Base-by-base conservation (phyloP, 1,140 invertebrate genomes). In the Pseudomyrmex flavicornis region DNA sequence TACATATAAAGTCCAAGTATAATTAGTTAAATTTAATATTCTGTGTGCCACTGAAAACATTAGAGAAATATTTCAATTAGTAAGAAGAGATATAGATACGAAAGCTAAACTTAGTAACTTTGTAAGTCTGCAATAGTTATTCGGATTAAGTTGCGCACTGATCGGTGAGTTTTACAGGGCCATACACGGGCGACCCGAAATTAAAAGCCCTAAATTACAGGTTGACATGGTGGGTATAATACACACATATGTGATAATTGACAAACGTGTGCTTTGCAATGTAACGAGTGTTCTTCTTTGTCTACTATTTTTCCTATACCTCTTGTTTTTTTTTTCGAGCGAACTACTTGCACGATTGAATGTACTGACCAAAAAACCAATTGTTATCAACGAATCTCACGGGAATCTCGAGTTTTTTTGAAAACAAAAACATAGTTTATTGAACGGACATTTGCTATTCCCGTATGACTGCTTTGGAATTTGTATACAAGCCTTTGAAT, bases 151-250 rank as follows among this genome's bases (percentile, higher is more conserved):
- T 12, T 10, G 13, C 26, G 35, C 17, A 17, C 0, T 46, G 15
- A 7, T 3, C n/a, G 15, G 9, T 68, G 26, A 26, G 4, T 26
- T 3, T 62, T 20, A 56, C 54, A 3, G 5, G 5, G 5, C 35
- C 15, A 61, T 79, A 9, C 15, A 61, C 15, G 44, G 10, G 66
- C 13, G 2, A 56, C 52, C 72, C 7, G 26, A 82, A 82, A 5
- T 35, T 35, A 87, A 12, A 83, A 54, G 48, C 52, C 8, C 52
- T 35, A 80, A 44, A 26, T 75, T 83, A 82, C 79, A 83, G 77
- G 35, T 86, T 82, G 22, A 84, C 61, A 82, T 73, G 88, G 84
- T 89, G 86, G 86, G 86, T 89, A 85, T 83, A 84, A 82, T 10
- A 77, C 54, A 66, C 48, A 77, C 70, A 63, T 54, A 20, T 61